These are phyloP conservation scores for Picathartes gymnocephalus DNA, from an alignment of 2,113 vertebrate species.

Conservation along the genomic window DNA sequence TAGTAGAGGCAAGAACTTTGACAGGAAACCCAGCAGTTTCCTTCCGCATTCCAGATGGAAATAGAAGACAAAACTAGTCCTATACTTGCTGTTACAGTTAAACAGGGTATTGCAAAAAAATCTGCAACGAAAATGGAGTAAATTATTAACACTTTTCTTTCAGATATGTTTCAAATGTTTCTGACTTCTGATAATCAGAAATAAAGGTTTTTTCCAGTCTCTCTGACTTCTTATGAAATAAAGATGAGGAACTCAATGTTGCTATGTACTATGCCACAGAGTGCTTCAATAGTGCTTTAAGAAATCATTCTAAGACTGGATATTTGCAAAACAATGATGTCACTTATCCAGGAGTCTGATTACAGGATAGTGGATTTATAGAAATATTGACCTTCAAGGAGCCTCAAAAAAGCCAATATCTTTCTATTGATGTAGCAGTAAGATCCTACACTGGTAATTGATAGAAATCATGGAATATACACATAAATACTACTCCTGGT, in stretches of 20 bases:
- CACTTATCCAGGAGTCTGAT: background rate
- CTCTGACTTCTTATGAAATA: background rate
- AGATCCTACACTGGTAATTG: background rate
- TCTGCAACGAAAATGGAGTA: background rate
- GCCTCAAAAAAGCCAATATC: background rate
- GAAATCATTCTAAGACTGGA: background rate
- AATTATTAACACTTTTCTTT: background rate
- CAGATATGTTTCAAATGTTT: background rate
- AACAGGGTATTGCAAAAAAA: background rate
- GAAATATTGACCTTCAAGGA: background rate
- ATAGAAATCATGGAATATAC: background rate
- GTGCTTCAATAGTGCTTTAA: background rate
- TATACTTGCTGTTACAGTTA: background rate
- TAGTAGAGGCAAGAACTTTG: background rate
- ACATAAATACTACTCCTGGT: background rate
- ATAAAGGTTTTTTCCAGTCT: background rate
- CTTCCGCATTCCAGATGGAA: background rate
- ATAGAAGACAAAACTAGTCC: background rate
- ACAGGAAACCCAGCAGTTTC: background rate
- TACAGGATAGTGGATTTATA: background rate
- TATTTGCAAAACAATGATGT: background rate
- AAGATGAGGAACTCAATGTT: background rate
- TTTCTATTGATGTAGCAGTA: background rate
- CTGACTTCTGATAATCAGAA: background rate
- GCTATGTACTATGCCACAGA: background rate